Evolutionary conservation across 2,113 vertebrate species (phyloP).

Genomic region (Protobothrops flavoviridis): DNA sequence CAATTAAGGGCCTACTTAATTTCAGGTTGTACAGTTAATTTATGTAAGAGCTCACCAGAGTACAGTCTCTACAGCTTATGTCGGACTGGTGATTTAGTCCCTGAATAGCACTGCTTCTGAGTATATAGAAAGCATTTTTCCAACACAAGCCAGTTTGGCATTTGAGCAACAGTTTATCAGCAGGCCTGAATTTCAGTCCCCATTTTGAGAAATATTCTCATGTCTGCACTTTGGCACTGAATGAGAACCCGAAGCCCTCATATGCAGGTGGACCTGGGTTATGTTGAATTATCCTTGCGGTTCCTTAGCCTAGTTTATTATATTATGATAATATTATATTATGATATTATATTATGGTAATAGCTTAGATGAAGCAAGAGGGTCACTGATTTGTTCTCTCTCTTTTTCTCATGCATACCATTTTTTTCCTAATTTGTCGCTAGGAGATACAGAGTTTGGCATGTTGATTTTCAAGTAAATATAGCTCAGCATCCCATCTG

Average conservation of each 20-base stretch:
- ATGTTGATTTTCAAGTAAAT: constrained; percentile 42
- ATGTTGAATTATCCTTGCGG: background rate
- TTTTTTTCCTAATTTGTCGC: constrained; percentile 14
- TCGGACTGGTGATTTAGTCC: background rate
- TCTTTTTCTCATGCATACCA: background rate
- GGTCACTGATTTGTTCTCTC: background rate
- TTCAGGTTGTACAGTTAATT: background rate
- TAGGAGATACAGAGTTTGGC: constrained; percentile 28
- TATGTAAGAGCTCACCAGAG: background rate
- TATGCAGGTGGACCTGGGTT: background rate
- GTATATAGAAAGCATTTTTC: background rate
- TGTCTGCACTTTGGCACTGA: background rate
- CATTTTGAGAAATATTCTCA: background rate
- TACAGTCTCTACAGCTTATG: background rate
- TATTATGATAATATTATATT: background rate
- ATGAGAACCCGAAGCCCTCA: background rate
- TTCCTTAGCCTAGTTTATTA: background rate
- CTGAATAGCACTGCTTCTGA: background rate
- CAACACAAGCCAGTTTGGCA: background rate
- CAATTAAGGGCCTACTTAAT: background rate
- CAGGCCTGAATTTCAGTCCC: background rate
- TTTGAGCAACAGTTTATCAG: background rate
- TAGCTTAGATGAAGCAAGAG: background rate
- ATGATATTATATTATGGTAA: background rate
- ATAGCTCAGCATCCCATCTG: constrained; percentile 52